Conservation (phyloP, 2,888 invertebrate species). For the Scaptomyza reducta region DNA sequence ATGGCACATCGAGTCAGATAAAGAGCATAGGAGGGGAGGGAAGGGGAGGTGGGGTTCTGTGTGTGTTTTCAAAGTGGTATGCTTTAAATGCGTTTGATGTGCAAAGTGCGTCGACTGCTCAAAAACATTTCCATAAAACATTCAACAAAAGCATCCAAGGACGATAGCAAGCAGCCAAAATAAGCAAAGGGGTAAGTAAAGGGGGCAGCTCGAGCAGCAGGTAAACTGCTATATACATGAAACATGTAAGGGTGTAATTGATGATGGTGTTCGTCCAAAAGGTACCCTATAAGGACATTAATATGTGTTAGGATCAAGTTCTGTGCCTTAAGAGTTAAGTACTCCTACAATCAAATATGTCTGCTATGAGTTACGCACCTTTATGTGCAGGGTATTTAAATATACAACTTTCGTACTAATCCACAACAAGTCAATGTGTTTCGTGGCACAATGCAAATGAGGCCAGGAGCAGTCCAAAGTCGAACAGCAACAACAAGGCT, state of each 20-base stretch:
- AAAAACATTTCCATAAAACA: constrained; percentile 80
- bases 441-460: constrained; percentile 61
- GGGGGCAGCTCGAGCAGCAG: constrained; percentile 1
- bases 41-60: background rate
- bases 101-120: constrained; percentile 67
- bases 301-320: background rate
- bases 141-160: constrained; percentile 72
- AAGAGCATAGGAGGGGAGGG: background rate
- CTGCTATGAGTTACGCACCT: no score
- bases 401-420: constrained; percentile 38
- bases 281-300: background rate
- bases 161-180: constrained; percentile 20
- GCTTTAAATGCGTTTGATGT: constrained; percentile 73
- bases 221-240: constrained; percentile 39
- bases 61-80: constrained; percentile 36
- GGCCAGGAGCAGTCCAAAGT: constrained; percentile 40
- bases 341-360: no score
- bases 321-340: no score
- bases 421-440: constrained; percentile 67
- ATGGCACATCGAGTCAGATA: constrained; percentile 6
- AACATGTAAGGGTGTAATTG: background rate
- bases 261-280: background rate
- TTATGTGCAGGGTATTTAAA: constrained; percentile 16
- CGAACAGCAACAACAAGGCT: constrained; percentile 26
- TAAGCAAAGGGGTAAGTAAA: background rate